Evolutionary conservation across 1,140 invertebrate species (phyloP).

Genomic region (Anastrepha ludens): DNA sequence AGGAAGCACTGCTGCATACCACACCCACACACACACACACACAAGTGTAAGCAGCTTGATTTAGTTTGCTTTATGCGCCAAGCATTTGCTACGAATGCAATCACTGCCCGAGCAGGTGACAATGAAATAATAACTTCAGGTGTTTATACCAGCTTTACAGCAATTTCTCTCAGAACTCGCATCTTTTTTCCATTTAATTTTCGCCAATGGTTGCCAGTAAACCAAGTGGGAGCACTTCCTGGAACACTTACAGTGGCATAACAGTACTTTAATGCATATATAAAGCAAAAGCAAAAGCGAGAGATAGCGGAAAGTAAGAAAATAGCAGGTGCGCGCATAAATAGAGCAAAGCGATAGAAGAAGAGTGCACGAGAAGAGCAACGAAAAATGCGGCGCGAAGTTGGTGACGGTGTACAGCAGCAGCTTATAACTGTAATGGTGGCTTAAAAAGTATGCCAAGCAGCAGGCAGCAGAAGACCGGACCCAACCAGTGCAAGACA

Average conservation of each 20-base stretch:
- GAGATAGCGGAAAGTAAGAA: neutral
- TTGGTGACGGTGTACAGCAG: neutral
- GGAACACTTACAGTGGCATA: neutral
- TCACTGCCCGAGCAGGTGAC: constrained; percentile 39
- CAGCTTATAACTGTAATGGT: constrained; percentile 32
- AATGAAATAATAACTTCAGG: constrained; percentile 55
- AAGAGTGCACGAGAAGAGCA: too few species aligned
- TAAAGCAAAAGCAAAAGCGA: neutral
- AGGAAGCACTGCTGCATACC: neutral
- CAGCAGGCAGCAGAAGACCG: neutral
- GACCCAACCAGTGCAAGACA: neutral
- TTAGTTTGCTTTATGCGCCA: neutral
- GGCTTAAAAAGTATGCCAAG: constrained; percentile 35
- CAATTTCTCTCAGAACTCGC: neutral
- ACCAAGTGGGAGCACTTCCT: constrained; percentile 38
- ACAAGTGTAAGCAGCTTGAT: constrained; percentile 17
- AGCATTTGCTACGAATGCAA: constrained; percentile 34
- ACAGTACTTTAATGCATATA: neutral
- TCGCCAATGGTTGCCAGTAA: neutral
- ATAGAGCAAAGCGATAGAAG: neutral
- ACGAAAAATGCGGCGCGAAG: constrained; percentile 8
- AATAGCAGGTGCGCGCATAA: neutral
- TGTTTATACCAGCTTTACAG: constrained; percentile 15
- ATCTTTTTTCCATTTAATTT: neutral
- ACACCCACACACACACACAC: neutral